Conservation (phyloP, 2,888 invertebrate species). For the Alloscopus bannaensis region DNA sequence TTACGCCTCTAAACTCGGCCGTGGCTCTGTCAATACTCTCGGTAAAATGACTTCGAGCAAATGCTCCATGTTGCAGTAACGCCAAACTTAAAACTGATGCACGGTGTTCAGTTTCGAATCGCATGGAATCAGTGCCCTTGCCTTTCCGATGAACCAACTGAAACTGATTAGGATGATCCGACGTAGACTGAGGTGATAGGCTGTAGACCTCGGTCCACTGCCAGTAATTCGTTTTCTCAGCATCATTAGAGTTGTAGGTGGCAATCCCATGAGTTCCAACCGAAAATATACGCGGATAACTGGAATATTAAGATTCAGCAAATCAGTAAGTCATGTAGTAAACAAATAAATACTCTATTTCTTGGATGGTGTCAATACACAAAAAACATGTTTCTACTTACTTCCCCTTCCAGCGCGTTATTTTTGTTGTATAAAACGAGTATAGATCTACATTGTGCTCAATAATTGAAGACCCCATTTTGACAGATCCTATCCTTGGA, state of each 20-base stretch:
- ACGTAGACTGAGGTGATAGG: constrained; percentile 78
- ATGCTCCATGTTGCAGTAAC: constrained; percentile 85
- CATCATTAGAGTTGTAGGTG: constrained; percentile 94
- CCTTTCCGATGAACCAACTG: constrained; percentile 82
- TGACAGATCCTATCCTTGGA: too few relatives aligned
- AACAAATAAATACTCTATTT: too few relatives aligned
- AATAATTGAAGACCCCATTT: constrained; percentile 63
- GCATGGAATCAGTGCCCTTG: constrained; percentile 94
- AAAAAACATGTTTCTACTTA: constrained; percentile 76
- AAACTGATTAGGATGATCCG: constrained; percentile 77
- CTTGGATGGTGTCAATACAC: too few relatives aligned
- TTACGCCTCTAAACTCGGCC: constrained; percentile 69
- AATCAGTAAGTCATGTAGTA: too few relatives aligned
- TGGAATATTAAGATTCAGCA: constrained; percentile 74
- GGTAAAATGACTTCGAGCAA: constrained; percentile 75
- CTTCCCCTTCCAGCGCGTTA: constrained; percentile 98
- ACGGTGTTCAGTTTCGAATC: constrained; percentile 96
- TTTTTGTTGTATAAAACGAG: constrained; percentile 97
- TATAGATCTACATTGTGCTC: constrained; percentile 96
- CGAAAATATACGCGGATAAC: constrained; percentile 97
- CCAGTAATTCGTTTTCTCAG: constrained; percentile 97
- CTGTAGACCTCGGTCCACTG: constrained; percentile 87
- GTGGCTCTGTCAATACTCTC: constrained; percentile 72
- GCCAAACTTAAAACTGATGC: constrained; percentile 94
- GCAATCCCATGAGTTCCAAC: constrained; percentile 96